These are phyloP conservation scores for Gortyna flavago DNA, from an alignment of 2,888 invertebrate genomes.

Conservation along the genomic window DNA sequence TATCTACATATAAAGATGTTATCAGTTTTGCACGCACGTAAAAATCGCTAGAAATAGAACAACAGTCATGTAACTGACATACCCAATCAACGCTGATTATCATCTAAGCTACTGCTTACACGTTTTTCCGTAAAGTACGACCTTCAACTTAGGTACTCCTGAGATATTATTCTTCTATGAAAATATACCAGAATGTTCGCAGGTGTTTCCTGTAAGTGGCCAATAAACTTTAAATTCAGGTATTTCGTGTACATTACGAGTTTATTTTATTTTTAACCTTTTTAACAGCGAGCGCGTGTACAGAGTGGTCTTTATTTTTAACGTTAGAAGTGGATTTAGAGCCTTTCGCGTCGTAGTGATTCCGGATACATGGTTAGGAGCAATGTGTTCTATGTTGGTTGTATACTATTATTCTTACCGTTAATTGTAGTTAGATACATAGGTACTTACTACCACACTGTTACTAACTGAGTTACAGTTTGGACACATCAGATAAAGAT, in stretches of 20 bases:
- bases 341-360: neutral
- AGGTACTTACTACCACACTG: too few relatives aligned
- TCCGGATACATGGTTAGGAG: neutral
- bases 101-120: slow-evolving; percentile 8
- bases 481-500: neutral
- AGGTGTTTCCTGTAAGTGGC: slow-evolving; percentile 81
- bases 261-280: slow-evolving; percentile 76
- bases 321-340: neutral
- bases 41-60: neutral
- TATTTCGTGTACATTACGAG: slow-evolving; percentile 75
- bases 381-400: neutral
- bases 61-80: slow-evolving; percentile 6
- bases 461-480: neutral
- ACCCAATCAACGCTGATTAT: slow-evolving; percentile 11
- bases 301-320: slow-evolving; percentile 63
- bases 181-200: slow-evolving; percentile 66
- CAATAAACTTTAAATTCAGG: slow-evolving; percentile 79
- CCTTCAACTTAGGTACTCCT: neutral
- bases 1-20: neutral
- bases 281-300: slow-evolving; percentile 64
- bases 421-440: neutral
- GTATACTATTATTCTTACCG: neutral
- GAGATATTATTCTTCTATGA: slow-evolving; percentile 36
- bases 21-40: too few relatives aligned
- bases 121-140: neutral